Conservation (phyloP, 2,113 vertebrate genomes). For the Cervus canadensis region DNA sequence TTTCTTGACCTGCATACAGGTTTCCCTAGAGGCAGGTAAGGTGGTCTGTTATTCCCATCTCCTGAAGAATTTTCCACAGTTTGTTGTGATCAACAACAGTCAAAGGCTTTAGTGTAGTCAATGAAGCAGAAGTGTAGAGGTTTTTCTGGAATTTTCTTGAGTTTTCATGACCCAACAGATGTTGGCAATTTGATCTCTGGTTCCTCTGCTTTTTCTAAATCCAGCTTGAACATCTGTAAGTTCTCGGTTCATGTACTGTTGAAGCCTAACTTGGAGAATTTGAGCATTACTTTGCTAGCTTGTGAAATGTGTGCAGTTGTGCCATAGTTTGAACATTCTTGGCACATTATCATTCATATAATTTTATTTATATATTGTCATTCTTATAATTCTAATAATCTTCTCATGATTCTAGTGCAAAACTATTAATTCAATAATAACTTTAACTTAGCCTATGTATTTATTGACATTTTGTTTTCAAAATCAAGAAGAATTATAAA, state of each 20-base stretch:
- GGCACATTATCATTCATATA: neutral
- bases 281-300: neutral
- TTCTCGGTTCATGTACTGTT: neutral
- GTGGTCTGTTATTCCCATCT: neutral
- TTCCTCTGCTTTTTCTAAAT: neutral
- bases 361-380: neutral
- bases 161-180: neutral
- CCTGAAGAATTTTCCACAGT: neutral
- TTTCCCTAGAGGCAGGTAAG: neutral
- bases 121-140: neutral
- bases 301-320: neutral
- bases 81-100: neutral
- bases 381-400: neutral
- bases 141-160: neutral
- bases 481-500: neutral
- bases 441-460: neutral
- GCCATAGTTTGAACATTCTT: neutral
- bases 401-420: neutral
- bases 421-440: neutral
- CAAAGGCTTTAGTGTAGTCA: neutral
- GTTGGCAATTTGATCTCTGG: neutral
- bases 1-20: neutral
- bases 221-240: neutral
- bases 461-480: neutral
- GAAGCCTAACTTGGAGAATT: neutral